Evolutionary conservation across 2,888 invertebrate species (phyloP), one percentile per base, ranked within the genome.

Genomic region (Tenthredo mesomela): DNA sequence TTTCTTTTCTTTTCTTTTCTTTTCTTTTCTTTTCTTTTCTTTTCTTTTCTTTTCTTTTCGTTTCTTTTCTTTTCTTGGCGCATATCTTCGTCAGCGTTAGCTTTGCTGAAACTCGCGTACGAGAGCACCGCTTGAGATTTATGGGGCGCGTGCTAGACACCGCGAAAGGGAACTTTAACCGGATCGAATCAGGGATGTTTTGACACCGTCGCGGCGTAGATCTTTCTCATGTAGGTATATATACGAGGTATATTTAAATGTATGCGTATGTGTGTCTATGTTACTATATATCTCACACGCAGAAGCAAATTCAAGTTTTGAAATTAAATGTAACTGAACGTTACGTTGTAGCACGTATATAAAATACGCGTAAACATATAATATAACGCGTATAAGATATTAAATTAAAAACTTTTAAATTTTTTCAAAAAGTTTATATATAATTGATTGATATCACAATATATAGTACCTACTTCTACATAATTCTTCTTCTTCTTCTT

Each of bases 171-270:
- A 33, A 80, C 80, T 80, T 61, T 61, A 61, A 80, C 80, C 61
- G 80, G 40, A 50, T 61, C n/a, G 80, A 58, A 80, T 80, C 80
- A 61, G 80, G 80, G 61, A 61, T 80, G 80, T 58, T 80, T 80
- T 58, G 80, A 80, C 80, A 80, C 80, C 80, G 80, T 21, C 43
- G 21, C n/a, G 73, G 33, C 33, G 67, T 73, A 73, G 40, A 73
- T 73, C 71, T 40, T 73, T 61, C 58, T 40, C 21, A 6, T 54
- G 18, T 29, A 50, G n/a, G 25, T 18, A 67, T 67, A 67, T 67
- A 67, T 18, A 67, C 47, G 47, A 47, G 0, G 47, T 47, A 33
- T 4, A 33, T 47, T 47, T 4, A 47, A 12, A 67, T 33, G 25
- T 15, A 29, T 67, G 15, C 6, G 2, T 29, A 1, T 18, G 33